Percentiles rank a stretch among this genome's conserved stretches.
Conservation (phyloP, 2,113 vertebrate species). For the Vulpes ferrilata region DNA sequence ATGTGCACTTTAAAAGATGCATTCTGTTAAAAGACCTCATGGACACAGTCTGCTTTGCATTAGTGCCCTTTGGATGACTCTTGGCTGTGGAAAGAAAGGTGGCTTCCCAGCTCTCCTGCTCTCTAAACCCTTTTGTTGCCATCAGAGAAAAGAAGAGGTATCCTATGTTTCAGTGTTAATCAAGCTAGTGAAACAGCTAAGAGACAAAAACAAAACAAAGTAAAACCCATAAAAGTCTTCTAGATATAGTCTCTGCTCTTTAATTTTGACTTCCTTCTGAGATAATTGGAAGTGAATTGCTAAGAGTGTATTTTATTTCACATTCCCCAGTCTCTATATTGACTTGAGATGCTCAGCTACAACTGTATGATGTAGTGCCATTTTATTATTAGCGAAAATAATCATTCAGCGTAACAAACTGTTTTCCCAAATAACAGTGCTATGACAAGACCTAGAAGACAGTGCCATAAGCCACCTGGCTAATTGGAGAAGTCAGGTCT, state of each 20-base stretch:
- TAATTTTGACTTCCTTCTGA: background rate
- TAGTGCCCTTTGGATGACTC: background rate
- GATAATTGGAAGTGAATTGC: background rate
- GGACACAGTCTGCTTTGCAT: background rate
- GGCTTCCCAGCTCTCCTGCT: background rate
- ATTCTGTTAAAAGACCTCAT: background rate
- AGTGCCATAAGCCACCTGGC: background rate
- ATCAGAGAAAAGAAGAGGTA: background rate
- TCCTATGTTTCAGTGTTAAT: background rate
- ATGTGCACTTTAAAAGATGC: background rate
- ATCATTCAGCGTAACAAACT: background rate
- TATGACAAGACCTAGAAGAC: background rate
- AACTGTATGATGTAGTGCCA: background rate
- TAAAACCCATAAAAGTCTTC: background rate
- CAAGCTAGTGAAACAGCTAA: background rate
- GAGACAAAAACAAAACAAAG: background rate
- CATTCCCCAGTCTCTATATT: background rate
- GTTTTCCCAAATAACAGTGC: background rate
- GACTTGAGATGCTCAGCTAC: background rate
- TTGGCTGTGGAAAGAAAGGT: background rate
- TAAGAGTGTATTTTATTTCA: background rate
- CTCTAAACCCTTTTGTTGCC: background rate
- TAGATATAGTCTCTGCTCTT: background rate
- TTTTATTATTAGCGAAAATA: slow-evolving; percentile 5
- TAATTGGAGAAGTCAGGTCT: background rate